Evolutionary conservation across 2,797 vertebrate genomes (phyloP).

Genomic region (Sternotherus odoratus): DNA sequence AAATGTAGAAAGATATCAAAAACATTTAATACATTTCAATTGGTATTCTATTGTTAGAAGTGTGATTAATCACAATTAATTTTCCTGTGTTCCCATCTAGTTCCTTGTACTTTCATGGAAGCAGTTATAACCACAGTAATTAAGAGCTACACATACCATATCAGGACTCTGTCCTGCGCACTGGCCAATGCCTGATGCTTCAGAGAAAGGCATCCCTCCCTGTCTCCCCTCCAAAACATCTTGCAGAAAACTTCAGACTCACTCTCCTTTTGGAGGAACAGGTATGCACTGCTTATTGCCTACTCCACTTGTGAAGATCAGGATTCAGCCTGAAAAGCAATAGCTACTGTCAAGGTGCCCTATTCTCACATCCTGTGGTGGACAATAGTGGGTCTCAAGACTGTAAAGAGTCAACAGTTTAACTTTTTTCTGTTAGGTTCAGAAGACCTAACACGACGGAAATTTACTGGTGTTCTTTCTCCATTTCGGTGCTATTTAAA

Average conservation of each 20-base stretch:
- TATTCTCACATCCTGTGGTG: not conserved
- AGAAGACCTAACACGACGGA: not conserved
- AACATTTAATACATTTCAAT: too few species aligned
- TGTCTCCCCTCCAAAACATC: not conserved
- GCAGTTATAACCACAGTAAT: not conserved
- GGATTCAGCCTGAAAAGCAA: not conserved
- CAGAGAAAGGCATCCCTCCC: not conserved
- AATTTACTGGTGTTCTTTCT: not conserved
- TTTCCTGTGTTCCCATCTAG: not conserved
- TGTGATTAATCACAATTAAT: too few species aligned
- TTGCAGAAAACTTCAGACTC: fast-evolving
- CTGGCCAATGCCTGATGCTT: not conserved
- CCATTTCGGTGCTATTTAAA: not conserved
- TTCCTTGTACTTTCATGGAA: not conserved
- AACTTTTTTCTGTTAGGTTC: not conserved
- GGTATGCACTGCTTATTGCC: fast-evolving
- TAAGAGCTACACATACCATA: not conserved
- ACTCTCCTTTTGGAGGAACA: not conserved
- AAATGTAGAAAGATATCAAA: too few species aligned
- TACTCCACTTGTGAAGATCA: fast-evolving
- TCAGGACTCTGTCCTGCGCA: not conserved
- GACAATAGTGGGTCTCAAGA: too few species aligned
- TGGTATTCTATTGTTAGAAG: too few species aligned
- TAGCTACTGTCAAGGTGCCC: not conserved
- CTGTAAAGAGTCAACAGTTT: not conserved